phyloP scores from a whole-genome alignment of 2,113 vertebrate genomes.

The Malurus melanocephalus region DNA sequence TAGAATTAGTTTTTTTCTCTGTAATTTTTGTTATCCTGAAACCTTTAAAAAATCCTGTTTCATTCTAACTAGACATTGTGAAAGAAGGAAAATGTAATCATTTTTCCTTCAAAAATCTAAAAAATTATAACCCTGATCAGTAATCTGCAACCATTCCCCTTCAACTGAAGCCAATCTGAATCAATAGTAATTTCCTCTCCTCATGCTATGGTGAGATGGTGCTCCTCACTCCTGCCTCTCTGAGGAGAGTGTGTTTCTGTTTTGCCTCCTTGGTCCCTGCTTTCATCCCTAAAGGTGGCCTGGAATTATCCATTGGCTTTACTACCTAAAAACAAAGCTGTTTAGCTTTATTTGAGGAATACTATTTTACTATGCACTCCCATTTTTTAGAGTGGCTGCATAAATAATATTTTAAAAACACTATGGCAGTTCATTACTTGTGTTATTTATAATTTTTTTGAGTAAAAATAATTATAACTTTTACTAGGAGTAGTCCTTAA shows the following conservation, averaged over 20 bases:
- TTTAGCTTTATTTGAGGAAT: neutral
- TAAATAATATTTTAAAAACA: neutral
- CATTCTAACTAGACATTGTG: neutral
- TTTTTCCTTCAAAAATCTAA: neutral
- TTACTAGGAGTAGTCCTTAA: neutral
- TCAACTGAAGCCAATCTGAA: neutral
- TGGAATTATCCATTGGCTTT: neutral
- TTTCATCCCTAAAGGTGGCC: neutral
- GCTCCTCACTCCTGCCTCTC: neutral
- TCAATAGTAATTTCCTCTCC: neutral
- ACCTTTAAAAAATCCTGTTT: fast-evolving
- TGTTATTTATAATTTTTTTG: neutral
- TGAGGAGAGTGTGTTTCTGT: neutral
- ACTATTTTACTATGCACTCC: neutral
- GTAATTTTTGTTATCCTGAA: neutral
- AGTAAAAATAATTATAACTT: neutral
- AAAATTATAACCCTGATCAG: neutral
- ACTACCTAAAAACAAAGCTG: neutral
- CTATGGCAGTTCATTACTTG: neutral
- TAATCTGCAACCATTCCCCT: neutral
- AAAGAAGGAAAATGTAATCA: neutral
- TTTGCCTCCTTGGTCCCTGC: neutral
- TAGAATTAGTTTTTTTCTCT: neutral
- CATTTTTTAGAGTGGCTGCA: neutral
- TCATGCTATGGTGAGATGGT: fast-evolving